phyloP scores from a whole-genome alignment of 2,888 invertebrate species.

The Ormyrus labotus region DNA sequence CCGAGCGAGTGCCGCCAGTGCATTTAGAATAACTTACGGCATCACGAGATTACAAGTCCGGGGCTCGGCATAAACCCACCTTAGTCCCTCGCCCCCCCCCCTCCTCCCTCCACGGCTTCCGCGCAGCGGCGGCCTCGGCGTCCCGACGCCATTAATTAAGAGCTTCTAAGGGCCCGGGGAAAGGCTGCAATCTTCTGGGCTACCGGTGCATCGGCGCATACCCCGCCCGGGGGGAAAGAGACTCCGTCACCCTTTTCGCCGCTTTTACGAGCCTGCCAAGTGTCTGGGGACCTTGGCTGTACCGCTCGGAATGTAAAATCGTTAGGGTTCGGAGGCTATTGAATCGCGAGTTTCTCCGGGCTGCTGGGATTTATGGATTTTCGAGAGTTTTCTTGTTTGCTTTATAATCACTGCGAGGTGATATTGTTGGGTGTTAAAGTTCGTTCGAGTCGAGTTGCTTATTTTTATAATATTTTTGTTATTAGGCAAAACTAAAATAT shows the following conservation, averaged over 20 bases:
- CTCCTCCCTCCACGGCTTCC: not conserved
- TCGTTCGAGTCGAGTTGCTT: too few species aligned
- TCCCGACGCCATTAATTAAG: constrained; percentile 71
- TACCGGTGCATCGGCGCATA: constrained; percentile 30
- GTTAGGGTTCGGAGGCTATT: too few species aligned
- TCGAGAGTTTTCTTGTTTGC: too few species aligned
- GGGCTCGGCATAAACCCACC: constrained; percentile 69
- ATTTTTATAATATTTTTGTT: too few species aligned
- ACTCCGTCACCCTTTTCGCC: not conserved
- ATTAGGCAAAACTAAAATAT: too few species aligned
- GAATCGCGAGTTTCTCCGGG: too few species aligned
- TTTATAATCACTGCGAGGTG: too few species aligned
- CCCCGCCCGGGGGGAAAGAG: too few species aligned
- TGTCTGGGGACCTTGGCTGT: too few species aligned
- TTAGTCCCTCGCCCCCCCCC: constrained; percentile 61
- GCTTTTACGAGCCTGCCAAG: not conserved
- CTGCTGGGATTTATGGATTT: too few species aligned
- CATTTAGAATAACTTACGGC: constrained; percentile 75
- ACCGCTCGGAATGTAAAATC: too few species aligned
- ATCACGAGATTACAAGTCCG: constrained; percentile 75
- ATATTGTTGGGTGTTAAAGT: too few species aligned
- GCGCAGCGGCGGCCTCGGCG: constrained; percentile 41
- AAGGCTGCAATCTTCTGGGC: constrained; percentile 40
- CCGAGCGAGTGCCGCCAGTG: constrained; percentile 62
- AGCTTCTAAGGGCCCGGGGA: constrained; percentile 67